Percentiles rank a stretch among this genome's conserved stretches.
Evolutionary conservation across 2,113 vertebrate species (phyloP).

Genomic region (Thalassarche chlororhynchos): DNA sequence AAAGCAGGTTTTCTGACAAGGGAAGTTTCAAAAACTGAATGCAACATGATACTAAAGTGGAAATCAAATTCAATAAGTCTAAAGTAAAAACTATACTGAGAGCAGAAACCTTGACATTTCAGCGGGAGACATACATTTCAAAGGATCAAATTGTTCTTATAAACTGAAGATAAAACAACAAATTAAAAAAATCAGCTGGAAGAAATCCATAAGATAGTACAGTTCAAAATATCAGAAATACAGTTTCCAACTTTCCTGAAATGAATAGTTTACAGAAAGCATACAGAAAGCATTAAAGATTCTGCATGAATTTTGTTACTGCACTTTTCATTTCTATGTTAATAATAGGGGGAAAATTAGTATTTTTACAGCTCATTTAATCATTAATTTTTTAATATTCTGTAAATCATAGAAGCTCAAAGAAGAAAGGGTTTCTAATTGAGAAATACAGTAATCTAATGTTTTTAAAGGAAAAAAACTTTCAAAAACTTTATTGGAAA

Average conservation of each 20-base stretch:
- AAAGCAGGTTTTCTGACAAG: background rate
- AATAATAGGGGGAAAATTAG: fast-evolving
- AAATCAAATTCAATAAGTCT: background rate
- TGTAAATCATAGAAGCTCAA: background rate
- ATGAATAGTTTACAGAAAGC: background rate
- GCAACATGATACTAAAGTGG: background rate
- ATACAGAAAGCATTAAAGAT: background rate
- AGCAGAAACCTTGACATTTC: background rate
- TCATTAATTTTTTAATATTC: background rate
- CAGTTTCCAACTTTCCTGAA: background rate
- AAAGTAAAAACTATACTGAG: background rate
- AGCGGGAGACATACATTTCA: background rate
- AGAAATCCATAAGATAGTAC: background rate
- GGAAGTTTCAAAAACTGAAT: background rate
- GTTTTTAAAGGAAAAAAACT: background rate
- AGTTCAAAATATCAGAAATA: background rate
- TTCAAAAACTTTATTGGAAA: background rate
- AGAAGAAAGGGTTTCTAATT: background rate
- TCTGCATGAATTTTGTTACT: background rate
- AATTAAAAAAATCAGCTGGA: background rate
- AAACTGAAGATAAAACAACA: background rate
- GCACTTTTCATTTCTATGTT: background rate
- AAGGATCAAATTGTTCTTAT: background rate
- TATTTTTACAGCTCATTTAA: background rate
- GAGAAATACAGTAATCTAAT: background rate